phyloP scores from a whole-genome alignment of 1,140 invertebrate species.

The Diploscapter pachys region DNA sequence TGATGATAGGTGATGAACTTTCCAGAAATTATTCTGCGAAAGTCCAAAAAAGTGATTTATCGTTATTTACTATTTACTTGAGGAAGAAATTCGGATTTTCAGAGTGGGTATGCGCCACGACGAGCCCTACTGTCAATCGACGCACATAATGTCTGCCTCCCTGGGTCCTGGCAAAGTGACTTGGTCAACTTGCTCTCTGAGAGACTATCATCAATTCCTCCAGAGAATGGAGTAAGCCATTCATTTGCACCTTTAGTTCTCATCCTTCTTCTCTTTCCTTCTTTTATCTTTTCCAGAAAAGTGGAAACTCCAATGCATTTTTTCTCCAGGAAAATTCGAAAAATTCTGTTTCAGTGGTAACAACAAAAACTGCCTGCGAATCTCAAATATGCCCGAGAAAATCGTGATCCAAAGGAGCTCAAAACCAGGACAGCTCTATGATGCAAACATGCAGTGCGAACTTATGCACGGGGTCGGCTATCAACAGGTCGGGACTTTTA shows the following conservation, averaged over 20 bases:
- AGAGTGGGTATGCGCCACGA: conserved; percentile 59
- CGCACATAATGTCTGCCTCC: conserved; percentile 60
- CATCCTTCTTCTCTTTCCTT: conserved; percentile 15
- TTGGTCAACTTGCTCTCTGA: conserved; percentile 60
- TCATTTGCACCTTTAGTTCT: conserved; percentile 1
- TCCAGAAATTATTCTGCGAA: no score
- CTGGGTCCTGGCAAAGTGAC: conserved; percentile 62
- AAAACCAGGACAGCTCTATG: conserved; percentile 58
- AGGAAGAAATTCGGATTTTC: conserved; percentile 6
- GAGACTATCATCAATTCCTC: conserved; percentile 57
- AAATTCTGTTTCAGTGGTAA: conserved; percentile 40
- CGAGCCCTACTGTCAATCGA: conserved; percentile 55
- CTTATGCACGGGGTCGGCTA: conserved; percentile 57
- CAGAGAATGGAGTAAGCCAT: conserved; percentile 51
- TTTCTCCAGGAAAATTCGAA: conserved; percentile 1
- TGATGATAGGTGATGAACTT: no score
- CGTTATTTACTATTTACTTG: not conserved
- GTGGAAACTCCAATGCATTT: conserved; percentile 9
- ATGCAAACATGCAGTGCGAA: conserved; percentile 53
- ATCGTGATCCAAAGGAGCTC: conserved; percentile 39
- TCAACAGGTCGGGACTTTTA: conserved; percentile 34
- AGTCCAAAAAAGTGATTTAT: no score
- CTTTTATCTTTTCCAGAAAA: not conserved
- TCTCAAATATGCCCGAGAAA: conserved; percentile 48
- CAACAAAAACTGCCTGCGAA: conserved; percentile 53